Conservation (phyloP, 2,888 invertebrate species). For the Drosophila hamatofila region DNA sequence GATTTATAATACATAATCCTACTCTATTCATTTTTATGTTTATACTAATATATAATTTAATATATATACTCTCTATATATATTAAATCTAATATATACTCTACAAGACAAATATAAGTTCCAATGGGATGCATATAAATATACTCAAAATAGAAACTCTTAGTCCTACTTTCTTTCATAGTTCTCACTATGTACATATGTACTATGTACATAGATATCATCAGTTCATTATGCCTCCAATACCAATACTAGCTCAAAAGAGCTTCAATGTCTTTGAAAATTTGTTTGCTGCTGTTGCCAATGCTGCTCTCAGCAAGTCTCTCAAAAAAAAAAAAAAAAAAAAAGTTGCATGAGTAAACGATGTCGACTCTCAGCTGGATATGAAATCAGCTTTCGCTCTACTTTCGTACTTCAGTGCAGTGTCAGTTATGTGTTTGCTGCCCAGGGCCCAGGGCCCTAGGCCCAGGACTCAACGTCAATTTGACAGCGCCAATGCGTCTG, state of each 20-base stretch:
- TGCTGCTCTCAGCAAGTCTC: background rate
- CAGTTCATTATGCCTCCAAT: background rate
- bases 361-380: background rate
- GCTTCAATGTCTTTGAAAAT: background rate
- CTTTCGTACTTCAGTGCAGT: background rate
- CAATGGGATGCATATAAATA: too few relatives aligned
- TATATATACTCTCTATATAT: too few relatives aligned
- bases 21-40: too few relatives aligned
- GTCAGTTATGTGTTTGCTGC: constrained; percentile 1
- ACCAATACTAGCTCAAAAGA: background rate
- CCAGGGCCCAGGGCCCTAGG: background rate
- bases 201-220: background rate
- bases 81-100: too few relatives aligned
- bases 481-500: constrained; percentile 35
- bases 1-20: too few relatives aligned
- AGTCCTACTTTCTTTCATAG: too few relatives aligned
- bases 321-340: background rate
- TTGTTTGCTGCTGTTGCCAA: background rate
- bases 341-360: background rate
- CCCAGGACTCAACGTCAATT: background rate
- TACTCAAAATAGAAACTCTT: too few relatives aligned
- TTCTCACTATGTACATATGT: background rate
- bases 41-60: background rate
- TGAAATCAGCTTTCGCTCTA: background rate
- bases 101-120: too few relatives aligned